phyloP scores from a whole-genome alignment of 2,888 invertebrate genomes.

The Drosophila heteroneura region DNA sequence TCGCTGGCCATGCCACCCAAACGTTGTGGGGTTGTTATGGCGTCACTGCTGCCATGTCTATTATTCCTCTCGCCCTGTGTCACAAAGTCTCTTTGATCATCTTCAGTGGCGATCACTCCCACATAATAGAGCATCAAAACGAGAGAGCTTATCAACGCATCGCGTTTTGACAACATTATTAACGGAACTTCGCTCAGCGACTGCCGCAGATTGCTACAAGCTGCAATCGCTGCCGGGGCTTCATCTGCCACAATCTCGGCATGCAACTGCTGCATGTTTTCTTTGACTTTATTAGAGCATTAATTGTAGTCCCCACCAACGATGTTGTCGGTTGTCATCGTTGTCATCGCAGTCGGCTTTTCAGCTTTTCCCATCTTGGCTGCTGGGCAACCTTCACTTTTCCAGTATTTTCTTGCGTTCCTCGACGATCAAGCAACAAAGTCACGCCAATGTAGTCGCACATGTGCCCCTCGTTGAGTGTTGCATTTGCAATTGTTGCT shows the following conservation, averaged over 20 bases:
- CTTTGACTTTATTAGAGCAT: slow-evolving; percentile 83
- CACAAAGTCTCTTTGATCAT: slow-evolving; percentile 65
- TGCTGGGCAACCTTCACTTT: slow-evolving; percentile 83
- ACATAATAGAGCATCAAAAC: slow-evolving; percentile 75
- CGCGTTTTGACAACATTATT: slow-evolving; percentile 79
- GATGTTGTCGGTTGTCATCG: slow-evolving; percentile 52
- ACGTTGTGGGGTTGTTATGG: slow-evolving; percentile 23
- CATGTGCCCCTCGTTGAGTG: slow-evolving; percentile 28
- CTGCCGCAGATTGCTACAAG: slow-evolving; percentile 45
- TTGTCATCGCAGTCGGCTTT: slow-evolving; percentile 47
- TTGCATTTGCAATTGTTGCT: slow-evolving; percentile 16
- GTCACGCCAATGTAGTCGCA: slow-evolving; percentile 73
- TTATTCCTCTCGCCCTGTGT: slow-evolving; percentile 54
- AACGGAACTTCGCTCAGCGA: slow-evolving; percentile 76
- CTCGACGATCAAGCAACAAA: slow-evolving; percentile 51
- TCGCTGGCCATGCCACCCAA: slow-evolving; percentile 54
- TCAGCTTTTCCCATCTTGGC: slow-evolving; percentile 57
- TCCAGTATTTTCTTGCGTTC: slow-evolving; percentile 50
- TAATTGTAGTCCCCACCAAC: slow-evolving; percentile 72
- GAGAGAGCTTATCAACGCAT: slow-evolving; percentile 75
- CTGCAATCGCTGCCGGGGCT: slow-evolving; percentile 28
- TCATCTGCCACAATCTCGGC: slow-evolving; percentile 20
- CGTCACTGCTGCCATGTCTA: slow-evolving; percentile 20
- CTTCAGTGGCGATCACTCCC: slow-evolving; percentile 52
- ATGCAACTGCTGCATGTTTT: slow-evolving; percentile 60